Conservation (phyloP, 2,888 invertebrate genomes). For the Dryobota labecula region DNA sequence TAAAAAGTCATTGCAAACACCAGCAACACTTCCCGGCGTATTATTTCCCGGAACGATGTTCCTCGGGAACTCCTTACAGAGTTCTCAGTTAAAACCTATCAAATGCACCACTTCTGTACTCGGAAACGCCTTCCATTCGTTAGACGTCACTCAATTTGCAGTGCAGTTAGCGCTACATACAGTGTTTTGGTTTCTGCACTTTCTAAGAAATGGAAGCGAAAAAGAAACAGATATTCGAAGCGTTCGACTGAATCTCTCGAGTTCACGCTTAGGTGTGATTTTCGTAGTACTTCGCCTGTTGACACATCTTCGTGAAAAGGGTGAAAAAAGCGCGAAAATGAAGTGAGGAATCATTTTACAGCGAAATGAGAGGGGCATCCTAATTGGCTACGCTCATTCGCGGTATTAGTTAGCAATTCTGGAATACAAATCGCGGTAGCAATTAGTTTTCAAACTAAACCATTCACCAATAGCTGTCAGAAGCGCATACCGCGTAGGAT, state of each 20-base stretch:
- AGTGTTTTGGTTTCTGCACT: conserved; percentile 46
- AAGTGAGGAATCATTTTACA: conserved; percentile 11
- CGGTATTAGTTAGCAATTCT: not conserved
- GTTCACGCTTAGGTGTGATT: conserved; percentile 48
- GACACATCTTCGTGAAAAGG: conserved; percentile 33
- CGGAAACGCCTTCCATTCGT: conserved; percentile 17
- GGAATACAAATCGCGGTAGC: not conserved
- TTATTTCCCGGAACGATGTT: not conserved
- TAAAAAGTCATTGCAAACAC: conserved; percentile 1
- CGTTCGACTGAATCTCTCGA: conserved; percentile 33
- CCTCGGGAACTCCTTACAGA: not conserved
- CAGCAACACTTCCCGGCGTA: not conserved
- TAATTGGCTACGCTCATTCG: conserved; percentile 26
- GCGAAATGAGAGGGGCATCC: conserved; percentile 13
- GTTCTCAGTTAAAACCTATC: conserved; percentile 17
- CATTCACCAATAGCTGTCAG: not conserved
- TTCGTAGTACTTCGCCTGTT: conserved; percentile 36
- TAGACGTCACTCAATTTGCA: conserved; percentile 38
- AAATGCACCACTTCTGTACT: conserved; percentile 12
- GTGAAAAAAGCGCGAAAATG: conserved; percentile 19
- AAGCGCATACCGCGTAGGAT: not conserved
- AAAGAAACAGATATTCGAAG: conserved; percentile 51
- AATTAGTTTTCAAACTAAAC: conserved; percentile 12
- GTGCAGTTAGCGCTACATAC: conserved; percentile 35
- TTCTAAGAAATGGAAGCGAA: conserved; percentile 47